Base-by-base conservation (phyloP, 2,797 vertebrate species). In the Pantherophis vulpinus region DNA sequence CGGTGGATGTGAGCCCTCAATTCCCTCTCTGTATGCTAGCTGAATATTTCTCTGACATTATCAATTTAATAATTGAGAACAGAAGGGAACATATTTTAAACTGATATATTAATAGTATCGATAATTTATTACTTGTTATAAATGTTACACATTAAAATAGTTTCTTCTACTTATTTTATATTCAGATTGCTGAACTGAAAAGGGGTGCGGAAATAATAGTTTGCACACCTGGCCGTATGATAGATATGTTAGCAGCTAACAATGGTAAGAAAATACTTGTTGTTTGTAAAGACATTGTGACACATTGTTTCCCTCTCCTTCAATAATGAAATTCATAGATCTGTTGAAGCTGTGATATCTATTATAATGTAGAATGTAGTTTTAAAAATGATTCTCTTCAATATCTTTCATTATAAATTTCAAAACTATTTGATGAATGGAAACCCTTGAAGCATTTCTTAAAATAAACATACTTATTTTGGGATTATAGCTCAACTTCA, bases 181-280 rank as follows among this genome's bases (percentile, higher is more conserved):
- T 93, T 95, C 98, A 99, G 99, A 99, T 99, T 93, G 99, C 99
- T 96, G 99, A 99, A 97, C 98, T 99, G 97, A 99, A 99, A 98
- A 98, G 99, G 98, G 99, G 99, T 97, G 99, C 99, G 90, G 99
- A 99, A 97, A 99, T 99, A 97, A 99, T 99, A 94, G 99, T 99
- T 96, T 99, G 99, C 96, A 99, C 99, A 55, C 99, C 99, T 60
- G 99, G 99, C 18, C 98, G 99, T 96, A 99, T 99, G 99, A 99
- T 99, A 96, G 99, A 99, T 98, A 99, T 99, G 99, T 97, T 99
- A 96, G 99, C 99, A 86, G 99, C 99, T 97, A 99, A 99, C 98
- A 99, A 99, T 94, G 99, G 99, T 99, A 97, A 99, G 99, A 98
- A 94, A 93, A 95, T 93, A 66, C 94, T 93, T 96, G 95, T 97